Conservation (phyloP, 2,113 vertebrate genomes). For the Bubo bubo region DNA sequence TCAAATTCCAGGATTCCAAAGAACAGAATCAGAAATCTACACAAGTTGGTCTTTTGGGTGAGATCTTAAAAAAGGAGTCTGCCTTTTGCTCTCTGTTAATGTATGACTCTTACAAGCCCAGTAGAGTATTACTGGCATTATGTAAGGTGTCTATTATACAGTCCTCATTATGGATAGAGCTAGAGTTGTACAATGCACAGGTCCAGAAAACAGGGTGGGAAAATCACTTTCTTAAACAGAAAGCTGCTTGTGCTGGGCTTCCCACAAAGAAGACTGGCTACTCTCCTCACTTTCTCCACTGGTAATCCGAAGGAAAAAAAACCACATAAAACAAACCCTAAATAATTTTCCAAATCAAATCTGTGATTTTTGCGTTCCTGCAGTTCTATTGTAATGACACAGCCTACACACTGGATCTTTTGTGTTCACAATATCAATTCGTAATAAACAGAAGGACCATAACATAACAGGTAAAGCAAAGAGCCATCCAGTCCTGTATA, state of each 20-base stretch:
- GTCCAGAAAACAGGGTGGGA: not conserved
- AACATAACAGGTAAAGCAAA: not conserved
- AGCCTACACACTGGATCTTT: not conserved
- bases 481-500: not conserved
- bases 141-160: not conserved
- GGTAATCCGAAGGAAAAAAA: not conserved
- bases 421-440: not conserved
- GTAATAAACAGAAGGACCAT: not conserved
- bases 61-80: not conserved
- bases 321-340: not conserved
- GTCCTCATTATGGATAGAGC: not conserved
- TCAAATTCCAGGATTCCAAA: not conserved
- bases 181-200: not conserved
- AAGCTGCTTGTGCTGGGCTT: not conserved
- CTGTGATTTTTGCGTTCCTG: not conserved
- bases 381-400: not conserved
- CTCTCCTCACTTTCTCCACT: not conserved
- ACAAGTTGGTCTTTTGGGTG: not conserved
- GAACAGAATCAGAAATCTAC: not conserved
- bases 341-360: not conserved
- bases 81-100: not conserved
- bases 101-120: not conserved
- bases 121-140: not conserved
- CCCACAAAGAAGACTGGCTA: not conserved
- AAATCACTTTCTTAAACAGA: not conserved